Conservation (phyloP, 2,113 vertebrate genomes). For the Misgurnus mizolepis region DNA sequence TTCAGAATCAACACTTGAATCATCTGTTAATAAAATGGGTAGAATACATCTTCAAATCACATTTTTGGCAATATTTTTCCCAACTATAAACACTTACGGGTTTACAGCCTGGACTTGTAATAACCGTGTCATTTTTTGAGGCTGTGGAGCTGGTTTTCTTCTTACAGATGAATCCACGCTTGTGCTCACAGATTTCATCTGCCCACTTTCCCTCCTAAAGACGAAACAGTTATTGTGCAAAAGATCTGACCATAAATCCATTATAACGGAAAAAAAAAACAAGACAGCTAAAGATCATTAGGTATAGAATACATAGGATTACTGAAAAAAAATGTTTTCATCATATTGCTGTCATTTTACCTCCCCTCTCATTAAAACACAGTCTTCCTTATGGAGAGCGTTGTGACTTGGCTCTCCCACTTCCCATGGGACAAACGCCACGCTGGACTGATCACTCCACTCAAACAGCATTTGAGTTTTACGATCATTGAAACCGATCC, state of each 20-base stretch:
- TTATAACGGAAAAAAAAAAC: not conserved
- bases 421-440: slow-evolving; percentile 85
- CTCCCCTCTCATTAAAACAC: slow-evolving; percentile 85
- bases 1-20: not conserved
- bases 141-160: slow-evolving; percentile 71
- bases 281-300: not conserved
- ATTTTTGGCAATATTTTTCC: not conserved
- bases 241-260: not conserved
- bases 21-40: too few species aligned
- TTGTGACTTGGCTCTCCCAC: slow-evolving; percentile 78
- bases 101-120: slow-evolving; percentile 77
- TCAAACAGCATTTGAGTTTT: slow-evolving; percentile 87
- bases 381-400: slow-evolving; percentile 79
- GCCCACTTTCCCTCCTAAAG: slow-evolving; percentile 89
- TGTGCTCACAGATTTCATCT: slow-evolving; percentile 80
- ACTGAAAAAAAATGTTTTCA: too few species aligned
- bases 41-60: too few species aligned
- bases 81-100: slow-evolving; percentile 73
- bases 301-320: not conserved
- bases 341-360: slow-evolving; percentile 62
- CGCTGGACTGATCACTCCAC: slow-evolving; percentile 86
- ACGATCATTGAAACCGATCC: slow-evolving; percentile 91
- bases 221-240: not conserved
- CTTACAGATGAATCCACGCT: slow-evolving; percentile 86
- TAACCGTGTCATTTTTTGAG: slow-evolving; percentile 58